A percentile compares a stretch with the other conserved stretches of the same genome.
phyloP scores from a whole-genome alignment of 2,113 vertebrate species.

The Melospiza melodia region DNA sequence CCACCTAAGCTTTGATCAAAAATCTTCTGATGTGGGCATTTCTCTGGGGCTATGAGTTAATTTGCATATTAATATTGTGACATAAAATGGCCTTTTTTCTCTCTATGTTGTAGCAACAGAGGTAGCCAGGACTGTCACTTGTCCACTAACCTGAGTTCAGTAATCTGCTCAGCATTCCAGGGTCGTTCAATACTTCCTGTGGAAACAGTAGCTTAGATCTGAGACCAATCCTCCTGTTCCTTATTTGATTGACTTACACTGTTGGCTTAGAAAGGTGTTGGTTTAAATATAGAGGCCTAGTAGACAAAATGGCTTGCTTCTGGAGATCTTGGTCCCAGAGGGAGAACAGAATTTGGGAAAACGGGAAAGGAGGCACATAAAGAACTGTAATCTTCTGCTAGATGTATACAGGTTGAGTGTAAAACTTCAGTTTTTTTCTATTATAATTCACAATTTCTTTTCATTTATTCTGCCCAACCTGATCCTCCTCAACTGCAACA shows the following conservation, averaged over 20 bases:
- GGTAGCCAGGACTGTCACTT: background rate
- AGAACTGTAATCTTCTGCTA: background rate
- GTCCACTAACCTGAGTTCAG: background rate
- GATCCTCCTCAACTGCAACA: fast-evolving
- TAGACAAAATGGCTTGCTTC: background rate
- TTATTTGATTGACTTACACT: background rate
- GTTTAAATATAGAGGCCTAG: background rate
- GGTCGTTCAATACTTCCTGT: background rate
- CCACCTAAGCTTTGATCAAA: background rate
- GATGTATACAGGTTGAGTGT: background rate
- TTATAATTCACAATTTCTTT: background rate
- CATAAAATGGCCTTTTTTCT: background rate
- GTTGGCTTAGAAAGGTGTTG: background rate
- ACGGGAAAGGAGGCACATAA: background rate
- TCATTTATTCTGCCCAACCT: background rate
- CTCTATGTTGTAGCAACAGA: background rate
- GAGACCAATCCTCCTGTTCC: background rate
- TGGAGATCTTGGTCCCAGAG: background rate
- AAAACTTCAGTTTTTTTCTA: background rate
- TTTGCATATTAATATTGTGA: background rate
- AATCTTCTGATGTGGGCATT: background rate
- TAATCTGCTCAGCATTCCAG: background rate
- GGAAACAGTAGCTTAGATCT: background rate
- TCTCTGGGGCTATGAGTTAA: background rate
- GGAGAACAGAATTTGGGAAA: background rate